A percentile compares a stretch with the other conserved stretches of the same genome.
These are phyloP conservation scores for Megalops atlanticus DNA, from an alignment of 2,113 vertebrate genomes.

Conservation along the genomic window DNA sequence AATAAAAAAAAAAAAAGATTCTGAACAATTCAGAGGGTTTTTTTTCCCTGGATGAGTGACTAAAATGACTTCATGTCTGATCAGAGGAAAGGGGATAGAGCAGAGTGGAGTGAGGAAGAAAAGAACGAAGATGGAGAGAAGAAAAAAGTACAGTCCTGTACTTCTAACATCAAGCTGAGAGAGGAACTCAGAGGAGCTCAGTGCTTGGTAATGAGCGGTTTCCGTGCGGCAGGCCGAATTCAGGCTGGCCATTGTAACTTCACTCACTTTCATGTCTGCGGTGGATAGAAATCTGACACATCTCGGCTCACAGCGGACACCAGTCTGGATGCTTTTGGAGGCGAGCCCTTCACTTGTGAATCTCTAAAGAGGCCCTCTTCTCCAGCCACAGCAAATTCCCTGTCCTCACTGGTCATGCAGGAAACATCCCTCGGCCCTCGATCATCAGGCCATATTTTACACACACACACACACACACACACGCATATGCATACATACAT, in stretches of 20 bases:
- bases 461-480: no score
- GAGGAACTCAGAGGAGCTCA: background rate
- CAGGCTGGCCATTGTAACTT: slow-evolving; percentile 6
- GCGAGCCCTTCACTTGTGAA: no score
- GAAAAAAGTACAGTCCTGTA: background rate
- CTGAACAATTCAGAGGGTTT: background rate
- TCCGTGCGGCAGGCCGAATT: slow-evolving; percentile 5
- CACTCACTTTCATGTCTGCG: slow-evolving; percentile 23
- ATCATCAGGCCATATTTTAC: no score
- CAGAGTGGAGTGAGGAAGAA: background rate
- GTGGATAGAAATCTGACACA: slow-evolving; percentile 16
- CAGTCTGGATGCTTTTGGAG: no score
- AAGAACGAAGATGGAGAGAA: background rate
- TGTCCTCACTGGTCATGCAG: no score
- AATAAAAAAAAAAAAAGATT: background rate
- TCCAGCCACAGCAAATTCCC: no score
- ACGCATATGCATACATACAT: no score
- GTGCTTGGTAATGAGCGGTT: slow-evolving; percentile 14
- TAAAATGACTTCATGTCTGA: slow-evolving; percentile 5
- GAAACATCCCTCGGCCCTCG: no score
- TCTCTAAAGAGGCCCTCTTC: no score
- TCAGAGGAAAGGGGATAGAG: slow-evolving; percentile 18
- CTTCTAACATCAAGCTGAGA: background rate
- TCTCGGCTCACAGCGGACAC: background rate
- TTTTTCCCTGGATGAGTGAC: slow-evolving; percentile 8